Percentiles rank a stretch among this genome's conserved stretches.
Conservation (phyloP, 2,888 invertebrate species). For the Lycia hirtaria region DNA sequence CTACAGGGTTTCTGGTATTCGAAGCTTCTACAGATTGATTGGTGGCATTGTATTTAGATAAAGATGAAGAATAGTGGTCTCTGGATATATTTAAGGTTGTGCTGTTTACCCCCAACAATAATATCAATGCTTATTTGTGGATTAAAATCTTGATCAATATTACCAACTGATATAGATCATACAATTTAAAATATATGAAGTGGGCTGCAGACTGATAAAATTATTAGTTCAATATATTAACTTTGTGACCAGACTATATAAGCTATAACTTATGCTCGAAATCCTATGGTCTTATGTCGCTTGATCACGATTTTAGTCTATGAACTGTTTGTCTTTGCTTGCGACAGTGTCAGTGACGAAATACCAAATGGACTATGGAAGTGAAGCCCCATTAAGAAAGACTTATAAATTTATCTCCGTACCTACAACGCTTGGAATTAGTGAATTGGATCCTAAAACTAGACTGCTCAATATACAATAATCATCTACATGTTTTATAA, state of each 20-base stretch:
- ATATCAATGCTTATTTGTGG: background rate
- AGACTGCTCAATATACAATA: conserved; percentile 48
- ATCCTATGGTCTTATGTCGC: background rate
- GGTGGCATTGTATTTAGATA: background rate
- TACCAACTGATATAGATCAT: no score
- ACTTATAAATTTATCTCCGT: conserved; percentile 36
- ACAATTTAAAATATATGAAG: no score
- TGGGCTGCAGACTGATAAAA: no score
- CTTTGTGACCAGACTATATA: no score
- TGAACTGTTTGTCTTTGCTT: conserved; percentile 2
- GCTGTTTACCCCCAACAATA: background rate
- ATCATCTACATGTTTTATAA: conserved; percentile 45
- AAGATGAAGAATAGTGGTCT: background rate
- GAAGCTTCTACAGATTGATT: background rate
- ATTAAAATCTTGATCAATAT: conserved; percentile 7
- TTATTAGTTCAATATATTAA: no score
- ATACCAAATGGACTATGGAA: conserved; percentile 28
- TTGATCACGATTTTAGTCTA: conserved; percentile 7
- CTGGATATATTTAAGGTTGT: conserved; percentile 5
- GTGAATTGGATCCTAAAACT: conserved; percentile 40
- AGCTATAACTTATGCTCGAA: background rate
- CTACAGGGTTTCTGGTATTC: no score
- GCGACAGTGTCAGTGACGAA: conserved; percentile 33
- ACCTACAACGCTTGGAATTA: conserved; percentile 43
- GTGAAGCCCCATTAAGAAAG: conserved; percentile 31